phyloP scores from a whole-genome alignment of 2,113 vertebrate genomes.

The Epinephelus lanceolatus region DNA sequence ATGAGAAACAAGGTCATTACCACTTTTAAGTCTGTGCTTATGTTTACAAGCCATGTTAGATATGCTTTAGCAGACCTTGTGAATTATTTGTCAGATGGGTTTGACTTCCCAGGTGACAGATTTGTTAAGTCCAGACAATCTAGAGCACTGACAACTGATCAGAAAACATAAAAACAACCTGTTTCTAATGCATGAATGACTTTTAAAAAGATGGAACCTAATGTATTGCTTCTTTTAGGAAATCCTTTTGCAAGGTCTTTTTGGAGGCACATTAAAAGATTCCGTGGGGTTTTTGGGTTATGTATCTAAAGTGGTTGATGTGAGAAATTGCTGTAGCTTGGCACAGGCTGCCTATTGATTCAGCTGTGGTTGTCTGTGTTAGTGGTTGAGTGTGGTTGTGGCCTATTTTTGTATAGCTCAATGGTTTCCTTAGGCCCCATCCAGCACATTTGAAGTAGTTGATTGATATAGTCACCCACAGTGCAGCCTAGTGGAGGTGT shows the following conservation, averaged over 20 bases:
- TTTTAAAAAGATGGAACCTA: background rate
- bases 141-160: background rate
- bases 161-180: background rate
- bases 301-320: constrained; percentile 17
- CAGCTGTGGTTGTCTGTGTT: constrained; percentile 31
- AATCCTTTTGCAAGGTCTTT: constrained; percentile 4
- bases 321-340: constrained; percentile 18
- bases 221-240: constrained; percentile 20
- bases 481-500: background rate
- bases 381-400: constrained; percentile 1
- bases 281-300: background rate
- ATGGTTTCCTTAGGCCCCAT: background rate
- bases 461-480: background rate
- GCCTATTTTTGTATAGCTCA: constrained; percentile 18
- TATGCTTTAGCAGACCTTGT: background rate
- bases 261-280: constrained; percentile 1
- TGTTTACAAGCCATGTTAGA: background rate
- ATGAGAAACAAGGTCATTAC: background rate
- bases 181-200: background rate
- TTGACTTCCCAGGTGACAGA: background rate
- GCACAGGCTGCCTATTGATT: constrained; percentile 23
- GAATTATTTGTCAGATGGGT: constrained; percentile 3
- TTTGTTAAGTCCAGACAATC: constrained; percentile 9
- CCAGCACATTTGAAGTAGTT: constrained; percentile 27
- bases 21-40: background rate